phyloP scores from a whole-genome alignment of 2,113 vertebrate genomes.

The Cottus gobio region DNA sequence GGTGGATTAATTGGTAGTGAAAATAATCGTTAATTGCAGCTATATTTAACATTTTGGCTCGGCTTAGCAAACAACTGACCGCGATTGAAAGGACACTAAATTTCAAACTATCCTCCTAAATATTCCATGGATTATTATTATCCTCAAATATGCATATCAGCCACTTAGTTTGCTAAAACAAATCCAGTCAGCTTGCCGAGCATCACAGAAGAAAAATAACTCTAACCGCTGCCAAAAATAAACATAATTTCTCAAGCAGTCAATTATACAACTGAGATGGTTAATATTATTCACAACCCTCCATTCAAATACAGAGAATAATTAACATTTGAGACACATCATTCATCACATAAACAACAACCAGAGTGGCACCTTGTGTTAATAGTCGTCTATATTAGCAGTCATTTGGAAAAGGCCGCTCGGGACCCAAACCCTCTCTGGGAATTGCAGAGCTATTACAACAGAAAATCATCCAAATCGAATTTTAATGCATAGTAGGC shows the following conservation, averaged over 20 bases:
- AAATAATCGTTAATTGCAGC: neutral
- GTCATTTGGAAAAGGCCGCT: constrained; percentile 58
- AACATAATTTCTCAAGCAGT: constrained; percentile 67
- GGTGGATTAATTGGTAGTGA: neutral
- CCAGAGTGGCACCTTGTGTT: constrained; percentile 62
- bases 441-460: constrained; percentile 49
- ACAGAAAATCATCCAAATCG: constrained; percentile 63
- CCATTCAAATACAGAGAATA: constrained; percentile 49
- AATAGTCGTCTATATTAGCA: constrained; percentile 49
- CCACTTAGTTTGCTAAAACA: constrained; percentile 41
- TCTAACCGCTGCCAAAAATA: constrained; percentile 52
- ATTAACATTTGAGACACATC: constrained; percentile 68
- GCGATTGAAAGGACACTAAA: neutral
- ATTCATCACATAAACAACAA: constrained; percentile 62
- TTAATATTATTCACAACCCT: constrained; percentile 65
- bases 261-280: constrained; percentile 63
- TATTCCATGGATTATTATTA: neutral
- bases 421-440: constrained; percentile 33
- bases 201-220: constrained; percentile 49
- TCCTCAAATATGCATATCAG: constrained; percentile 2
- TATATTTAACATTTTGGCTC: neutral
- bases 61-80: neutral
- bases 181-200: constrained; percentile 23
- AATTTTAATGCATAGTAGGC: constrained; percentile 63
- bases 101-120: neutral